Evolutionary conservation across 2,797 vertebrate species (phyloP), one percentile per base, ranked within the genome.

Genomic region (Dromococcyx pavoninus): DNA sequence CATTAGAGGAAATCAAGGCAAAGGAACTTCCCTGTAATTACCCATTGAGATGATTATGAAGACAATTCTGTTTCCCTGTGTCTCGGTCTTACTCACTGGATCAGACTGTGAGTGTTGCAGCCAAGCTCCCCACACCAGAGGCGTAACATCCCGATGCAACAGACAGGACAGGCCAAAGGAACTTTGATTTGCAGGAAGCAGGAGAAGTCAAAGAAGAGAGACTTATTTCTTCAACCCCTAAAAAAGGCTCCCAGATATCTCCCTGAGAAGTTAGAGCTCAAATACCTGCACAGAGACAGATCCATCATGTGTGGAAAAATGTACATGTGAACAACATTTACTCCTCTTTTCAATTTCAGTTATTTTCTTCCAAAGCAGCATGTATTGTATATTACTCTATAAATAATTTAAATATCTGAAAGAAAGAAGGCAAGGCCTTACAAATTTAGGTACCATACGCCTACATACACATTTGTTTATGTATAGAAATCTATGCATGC

Each of bases 361-460:
- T 48, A 53, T 33, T 86, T 81, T 86, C 62, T 88, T 92, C 71
- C 90, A 60, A 61, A 81, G 48, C 35, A 86, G 53, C 84, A 88
- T 41, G 74, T 39, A 70, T 0, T 39, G 33, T 60, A 30, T 71
- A 35, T 95, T 79, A 72, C 86, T 84, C 90, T 95, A 92, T 64
- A 95, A 94, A 89, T 91, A 95, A 88, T 76, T 88, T 74, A 70
- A 43, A 9, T 66, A 74, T 41, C 83, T 81, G 67, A 82, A 93
- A 89, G 76, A 91, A 94, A 60, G 76, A 58, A 79, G 76, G 74
- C 62, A 37, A 79, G 41, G 51, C 87, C 71, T 91, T 73, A 85
- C 39, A 84, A 86, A 83, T 77, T 86, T 86, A 88, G 64, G 71
- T 61, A 54, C 80, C 71, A 61, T 95, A 91, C 86, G 86, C 74